These are phyloP conservation scores for Anoura caudifer DNA, from an alignment of 2,113 vertebrate species.

Conservation along the genomic window DNA sequence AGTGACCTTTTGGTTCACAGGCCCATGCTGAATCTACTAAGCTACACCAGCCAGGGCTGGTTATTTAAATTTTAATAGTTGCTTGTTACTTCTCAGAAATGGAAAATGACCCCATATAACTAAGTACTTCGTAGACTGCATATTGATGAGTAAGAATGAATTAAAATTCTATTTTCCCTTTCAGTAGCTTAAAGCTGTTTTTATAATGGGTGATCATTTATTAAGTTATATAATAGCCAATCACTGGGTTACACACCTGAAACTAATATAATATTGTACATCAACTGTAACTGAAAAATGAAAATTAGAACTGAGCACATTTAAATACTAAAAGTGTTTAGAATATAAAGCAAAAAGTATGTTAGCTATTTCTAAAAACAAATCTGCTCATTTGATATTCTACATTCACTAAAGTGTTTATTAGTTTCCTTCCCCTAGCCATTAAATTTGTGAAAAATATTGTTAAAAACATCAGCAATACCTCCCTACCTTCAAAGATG, in stretches of 20 bases:
- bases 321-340: slow-evolving; percentile 20
- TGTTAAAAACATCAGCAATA: not conserved
- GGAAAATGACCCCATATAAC: not conserved
- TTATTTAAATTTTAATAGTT: slow-evolving; percentile 2
- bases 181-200: not conserved
- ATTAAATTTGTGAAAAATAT: not conserved
- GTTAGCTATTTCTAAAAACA: slow-evolving; percentile 50
- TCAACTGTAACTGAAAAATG: not conserved
- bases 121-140: not conserved
- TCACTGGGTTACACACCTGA: not conserved
- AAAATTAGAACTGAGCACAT: slow-evolving; percentile 2
- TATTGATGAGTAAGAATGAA: not conserved
- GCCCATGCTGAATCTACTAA: too few species aligned
- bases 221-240: not conserved
- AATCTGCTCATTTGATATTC: slow-evolving; percentile 4
- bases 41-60: too few species aligned
- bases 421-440: not conserved
- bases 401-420: not conserved
- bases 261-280: not conserved
- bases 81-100: not conserved
- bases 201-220: not conserved
- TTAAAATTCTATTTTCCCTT: slow-evolving; percentile 20
- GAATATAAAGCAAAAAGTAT: slow-evolving; percentile 21
- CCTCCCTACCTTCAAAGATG: not conserved
- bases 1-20: too few species aligned